A percentile compares a stretch with the other conserved stretches of the same genome.
Conservation (phyloP, 2,888 invertebrate genomes). For the Pocota personata region DNA sequence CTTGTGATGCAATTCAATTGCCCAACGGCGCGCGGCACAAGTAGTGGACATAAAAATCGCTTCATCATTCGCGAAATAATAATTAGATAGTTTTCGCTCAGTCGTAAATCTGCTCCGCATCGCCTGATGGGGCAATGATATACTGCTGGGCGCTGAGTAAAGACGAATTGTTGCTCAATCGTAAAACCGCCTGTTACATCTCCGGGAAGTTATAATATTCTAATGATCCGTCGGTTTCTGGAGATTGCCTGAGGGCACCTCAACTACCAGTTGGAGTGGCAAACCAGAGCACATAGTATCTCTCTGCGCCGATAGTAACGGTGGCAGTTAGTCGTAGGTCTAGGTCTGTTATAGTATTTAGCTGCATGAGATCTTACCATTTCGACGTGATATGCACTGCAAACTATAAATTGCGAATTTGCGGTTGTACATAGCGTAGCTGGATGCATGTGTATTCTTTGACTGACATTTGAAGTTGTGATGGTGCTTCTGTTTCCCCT, state of each 20-base stretch:
- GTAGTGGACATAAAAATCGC: constrained; percentile 72
- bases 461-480: constrained; percentile 17
- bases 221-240: constrained; percentile 61
- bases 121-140: constrained; percentile 50
- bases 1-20: constrained; percentile 61
- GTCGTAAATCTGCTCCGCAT: constrained; percentile 59
- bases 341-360: constrained; percentile 50
- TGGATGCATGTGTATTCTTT: neutral
- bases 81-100: constrained; percentile 69
- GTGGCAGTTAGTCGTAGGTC: constrained; percentile 22
- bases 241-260: constrained; percentile 39
- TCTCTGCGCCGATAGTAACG: constrained; percentile 40
- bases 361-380: constrained; percentile 48
- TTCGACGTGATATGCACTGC: constrained; percentile 42
- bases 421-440: neutral
- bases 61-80: constrained; percentile 70
- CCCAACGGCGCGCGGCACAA: constrained; percentile 39
- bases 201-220: constrained; percentile 68
- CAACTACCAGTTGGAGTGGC: constrained; percentile 48
- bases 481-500: constrained; percentile 7
- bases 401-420: constrained; percentile 44
- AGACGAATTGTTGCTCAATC: constrained; percentile 61
- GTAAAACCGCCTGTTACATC: constrained; percentile 66
- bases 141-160: constrained; percentile 44
- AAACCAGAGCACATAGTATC: neutral